phyloP scores from a whole-genome alignment of 2,113 vertebrate species.

The Cairina moschata region DNA sequence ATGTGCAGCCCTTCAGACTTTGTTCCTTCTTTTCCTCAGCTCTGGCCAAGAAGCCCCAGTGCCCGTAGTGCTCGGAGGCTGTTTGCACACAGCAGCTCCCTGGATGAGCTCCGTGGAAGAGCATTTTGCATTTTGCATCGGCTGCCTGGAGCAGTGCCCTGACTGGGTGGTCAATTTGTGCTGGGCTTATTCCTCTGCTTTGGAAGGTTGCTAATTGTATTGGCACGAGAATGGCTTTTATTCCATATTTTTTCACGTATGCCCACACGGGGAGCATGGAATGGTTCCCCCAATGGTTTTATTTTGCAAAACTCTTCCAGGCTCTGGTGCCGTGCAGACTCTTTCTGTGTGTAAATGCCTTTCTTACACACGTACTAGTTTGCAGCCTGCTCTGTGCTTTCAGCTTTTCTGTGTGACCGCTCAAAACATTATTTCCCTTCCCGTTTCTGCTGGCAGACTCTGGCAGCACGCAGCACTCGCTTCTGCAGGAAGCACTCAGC shows the following conservation, averaged over 20 bases:
- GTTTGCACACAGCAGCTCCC: not conserved
- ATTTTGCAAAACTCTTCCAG: not conserved
- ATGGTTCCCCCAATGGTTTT: not conserved
- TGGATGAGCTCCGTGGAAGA: not conserved
- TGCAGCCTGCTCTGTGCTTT: not conserved
- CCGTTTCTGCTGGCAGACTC: not conserved
- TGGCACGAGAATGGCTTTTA: not conserved
- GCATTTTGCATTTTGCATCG: not conserved
- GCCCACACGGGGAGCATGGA: not conserved
- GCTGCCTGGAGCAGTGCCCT: not conserved
- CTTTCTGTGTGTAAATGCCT: not conserved
- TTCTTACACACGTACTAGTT: not conserved
- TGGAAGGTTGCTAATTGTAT: not conserved
- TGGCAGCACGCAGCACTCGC: not conserved
- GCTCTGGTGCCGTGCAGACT: not conserved
- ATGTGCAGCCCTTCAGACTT: not conserved
- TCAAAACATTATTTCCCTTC: not conserved
- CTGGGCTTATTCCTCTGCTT: not conserved
- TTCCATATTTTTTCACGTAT: accelerated
- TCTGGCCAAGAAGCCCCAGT: not conserved
- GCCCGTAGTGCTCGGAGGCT: accelerated
- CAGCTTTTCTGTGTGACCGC: not conserved
- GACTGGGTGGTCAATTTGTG: not conserved
- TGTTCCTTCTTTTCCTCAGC: not conserved
- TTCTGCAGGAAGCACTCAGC: not conserved